Percentiles rank a stretch among this genome's conserved stretches.
phyloP scores from a whole-genome alignment of 2,797 vertebrate genomes.

The Myripristis murdjan region DNA sequence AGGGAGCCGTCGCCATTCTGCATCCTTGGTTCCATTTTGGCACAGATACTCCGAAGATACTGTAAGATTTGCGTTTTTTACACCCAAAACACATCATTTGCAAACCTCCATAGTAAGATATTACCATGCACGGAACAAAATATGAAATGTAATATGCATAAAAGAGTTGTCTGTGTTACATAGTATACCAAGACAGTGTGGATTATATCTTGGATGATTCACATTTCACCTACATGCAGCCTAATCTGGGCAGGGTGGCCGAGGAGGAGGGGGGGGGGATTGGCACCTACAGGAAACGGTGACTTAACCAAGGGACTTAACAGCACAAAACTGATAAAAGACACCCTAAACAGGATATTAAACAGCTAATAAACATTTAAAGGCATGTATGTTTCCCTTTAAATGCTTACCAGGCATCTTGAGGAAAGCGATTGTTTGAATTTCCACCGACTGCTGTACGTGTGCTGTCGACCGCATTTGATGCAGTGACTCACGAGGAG shows the following conservation, averaged over 20 bases:
- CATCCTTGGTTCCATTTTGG: background rate
- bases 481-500: conserved; percentile 65
- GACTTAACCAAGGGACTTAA: conserved; percentile 68
- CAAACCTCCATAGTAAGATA: background rate
- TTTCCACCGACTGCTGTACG: conserved; percentile 63
- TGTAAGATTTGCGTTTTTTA: conserved; percentile 7
- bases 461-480: conserved; percentile 63
- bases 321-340: conserved; percentile 77
- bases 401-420: conserved; percentile 72
- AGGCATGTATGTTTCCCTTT: conserved; percentile 70
- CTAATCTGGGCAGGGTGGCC: background rate
- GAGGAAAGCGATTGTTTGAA: conserved; percentile 64
- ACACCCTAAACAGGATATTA: conserved; percentile 85
- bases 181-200: background rate
- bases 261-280: conserved; percentile 26
- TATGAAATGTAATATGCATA: background rate
- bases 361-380: conserved; percentile 86
- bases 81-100: background rate
- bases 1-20: conserved; percentile 22
- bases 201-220: conserved; percentile 8
- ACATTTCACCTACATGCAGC: background rate
- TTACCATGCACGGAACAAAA: background rate
- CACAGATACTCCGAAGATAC: background rate
- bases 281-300: conserved; percentile 56
- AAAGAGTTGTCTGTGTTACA: background rate